These are phyloP conservation scores for Elmis aenea DNA, from an alignment of 2,888 invertebrate genomes.

Conservation along the genomic window DNA sequence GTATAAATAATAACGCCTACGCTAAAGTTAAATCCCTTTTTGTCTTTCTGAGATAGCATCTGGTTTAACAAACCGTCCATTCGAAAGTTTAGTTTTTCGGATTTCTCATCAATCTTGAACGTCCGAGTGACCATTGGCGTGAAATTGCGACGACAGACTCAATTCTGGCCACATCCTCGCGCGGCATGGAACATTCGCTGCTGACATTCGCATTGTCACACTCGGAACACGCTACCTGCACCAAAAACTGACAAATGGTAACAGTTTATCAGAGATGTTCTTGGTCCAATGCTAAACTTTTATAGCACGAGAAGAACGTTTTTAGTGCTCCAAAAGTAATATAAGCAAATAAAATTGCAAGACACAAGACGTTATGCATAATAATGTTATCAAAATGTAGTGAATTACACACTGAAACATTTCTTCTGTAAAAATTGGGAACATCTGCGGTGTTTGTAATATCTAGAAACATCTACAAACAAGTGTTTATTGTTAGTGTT, in stretches of 20 bases:
- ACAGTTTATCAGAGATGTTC: conserved; percentile 4
- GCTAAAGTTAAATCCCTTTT: too few species aligned
- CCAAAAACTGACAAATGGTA: conserved; percentile 8
- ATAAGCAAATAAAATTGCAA: too few species aligned
- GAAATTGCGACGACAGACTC: conserved; percentile 17
- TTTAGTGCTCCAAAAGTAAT: neutral
- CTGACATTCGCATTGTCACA: conserved; percentile 14
- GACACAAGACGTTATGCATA: too few species aligned
- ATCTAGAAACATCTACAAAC: too few species aligned
- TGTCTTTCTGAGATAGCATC: too few species aligned
- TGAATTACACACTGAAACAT: too few species aligned
- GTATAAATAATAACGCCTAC: too few species aligned
- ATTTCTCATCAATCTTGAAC: conserved; percentile 12
- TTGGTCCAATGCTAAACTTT: conserved; percentile 6
- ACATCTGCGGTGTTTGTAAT: too few species aligned
- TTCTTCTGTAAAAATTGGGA: too few species aligned
- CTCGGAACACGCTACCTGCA: conserved; percentile 3
- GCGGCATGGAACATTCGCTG: conserved; percentile 12
- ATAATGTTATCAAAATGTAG: too few species aligned
- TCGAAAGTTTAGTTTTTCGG: conserved; percentile 3
- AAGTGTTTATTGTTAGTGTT: too few species aligned
- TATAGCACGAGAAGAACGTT: neutral
- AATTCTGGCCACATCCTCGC: conserved; percentile 13
- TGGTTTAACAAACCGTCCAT: conserved; percentile 2
- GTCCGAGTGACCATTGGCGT: conserved; percentile 16